Percentiles rank a stretch among this genome's conserved stretches.
Evolutionary conservation across 1,140 invertebrate genomes (phyloP).

Genomic region (Muscidifurax raptorellus): DNA sequence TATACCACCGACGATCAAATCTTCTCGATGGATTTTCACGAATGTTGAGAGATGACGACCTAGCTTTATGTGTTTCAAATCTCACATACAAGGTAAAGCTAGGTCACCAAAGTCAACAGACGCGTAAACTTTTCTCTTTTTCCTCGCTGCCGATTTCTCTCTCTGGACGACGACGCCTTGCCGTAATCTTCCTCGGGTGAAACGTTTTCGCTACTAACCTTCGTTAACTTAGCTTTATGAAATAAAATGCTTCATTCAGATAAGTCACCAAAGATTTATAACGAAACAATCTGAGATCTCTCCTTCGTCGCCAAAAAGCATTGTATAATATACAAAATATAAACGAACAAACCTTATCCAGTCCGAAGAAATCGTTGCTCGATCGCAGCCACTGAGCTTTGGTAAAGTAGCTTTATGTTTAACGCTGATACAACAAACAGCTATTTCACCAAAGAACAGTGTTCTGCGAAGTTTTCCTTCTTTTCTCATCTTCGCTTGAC

Average conservation of each 20-base stretch:
- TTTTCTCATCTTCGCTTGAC: not conserved
- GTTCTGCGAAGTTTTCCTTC: not conserved
- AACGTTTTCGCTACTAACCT: constrained; percentile 8
- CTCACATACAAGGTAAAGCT: constrained; percentile 2
- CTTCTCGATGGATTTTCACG: not conserved
- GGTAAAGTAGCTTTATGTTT: constrained; percentile 39
- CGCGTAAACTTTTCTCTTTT: no score
- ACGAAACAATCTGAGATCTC: not conserved
- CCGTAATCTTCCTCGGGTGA: not conserved
- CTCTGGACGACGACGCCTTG: not conserved
- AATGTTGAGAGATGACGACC: constrained; percentile 8
- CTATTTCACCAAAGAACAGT: constrained; percentile 38
- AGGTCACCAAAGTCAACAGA: constrained; percentile 25
- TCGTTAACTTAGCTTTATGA: constrained; percentile 40
- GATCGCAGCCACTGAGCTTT: not conserved
- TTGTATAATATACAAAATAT: not conserved
- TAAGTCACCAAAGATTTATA: constrained; percentile 40
- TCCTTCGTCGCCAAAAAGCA: not conserved
- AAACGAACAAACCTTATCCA: not conserved
- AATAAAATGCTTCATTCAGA: constrained; percentile 19
- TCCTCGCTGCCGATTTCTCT: not conserved
- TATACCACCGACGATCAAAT: not conserved
- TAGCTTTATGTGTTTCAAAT: constrained; percentile 38
- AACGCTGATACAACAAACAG: constrained; percentile 20
- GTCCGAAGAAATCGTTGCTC: not conserved